A percentile compares a stretch with the other conserved stretches of the same genome.
These are phyloP conservation scores for Polietes domitor DNA, from an alignment of 2,888 invertebrate genomes.

Conservation along the genomic window DNA sequence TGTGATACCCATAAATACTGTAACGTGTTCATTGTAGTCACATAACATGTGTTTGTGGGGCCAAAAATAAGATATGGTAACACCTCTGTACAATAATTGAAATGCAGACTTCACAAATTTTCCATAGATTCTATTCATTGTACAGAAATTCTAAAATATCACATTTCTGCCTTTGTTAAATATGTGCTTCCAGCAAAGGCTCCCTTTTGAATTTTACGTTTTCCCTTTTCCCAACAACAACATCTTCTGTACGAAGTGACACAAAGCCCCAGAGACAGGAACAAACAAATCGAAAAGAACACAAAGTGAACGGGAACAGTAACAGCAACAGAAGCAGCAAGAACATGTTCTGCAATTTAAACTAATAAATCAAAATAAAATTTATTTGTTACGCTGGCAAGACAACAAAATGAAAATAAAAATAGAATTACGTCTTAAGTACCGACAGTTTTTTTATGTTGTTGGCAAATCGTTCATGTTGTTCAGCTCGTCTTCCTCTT, in stretches of 20 bases:
- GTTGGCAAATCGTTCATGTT: background rate
- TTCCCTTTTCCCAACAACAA: background rate
- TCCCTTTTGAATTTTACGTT: background rate
- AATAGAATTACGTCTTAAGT: conserved; percentile 8
- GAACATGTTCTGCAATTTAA: conserved; percentile 50
- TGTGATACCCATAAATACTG: too few species aligned
- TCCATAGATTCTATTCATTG: background rate
- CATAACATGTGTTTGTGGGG: too few species aligned
- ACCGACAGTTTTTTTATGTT: conserved; percentile 1
- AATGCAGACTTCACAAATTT: too few species aligned
- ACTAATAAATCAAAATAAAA: conserved; percentile 63
- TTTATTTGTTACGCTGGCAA: conserved; percentile 61
- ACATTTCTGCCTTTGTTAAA: background rate
- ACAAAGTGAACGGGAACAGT: background rate
- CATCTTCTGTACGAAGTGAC: conserved; percentile 13
- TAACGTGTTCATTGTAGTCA: too few species aligned
- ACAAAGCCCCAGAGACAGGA: conserved; percentile 32
- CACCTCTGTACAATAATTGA: too few species aligned
- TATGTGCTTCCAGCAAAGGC: background rate
- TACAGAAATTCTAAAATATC: background rate
- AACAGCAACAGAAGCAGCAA: background rate
- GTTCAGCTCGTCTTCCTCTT: background rate
- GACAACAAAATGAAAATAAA: background rate
- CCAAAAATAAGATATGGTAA: too few species aligned
- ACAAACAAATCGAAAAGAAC: background rate